These are phyloP conservation scores for Mungos mungo DNA, from an alignment of 2,113 vertebrate genomes.

Conservation along the genomic window DNA sequence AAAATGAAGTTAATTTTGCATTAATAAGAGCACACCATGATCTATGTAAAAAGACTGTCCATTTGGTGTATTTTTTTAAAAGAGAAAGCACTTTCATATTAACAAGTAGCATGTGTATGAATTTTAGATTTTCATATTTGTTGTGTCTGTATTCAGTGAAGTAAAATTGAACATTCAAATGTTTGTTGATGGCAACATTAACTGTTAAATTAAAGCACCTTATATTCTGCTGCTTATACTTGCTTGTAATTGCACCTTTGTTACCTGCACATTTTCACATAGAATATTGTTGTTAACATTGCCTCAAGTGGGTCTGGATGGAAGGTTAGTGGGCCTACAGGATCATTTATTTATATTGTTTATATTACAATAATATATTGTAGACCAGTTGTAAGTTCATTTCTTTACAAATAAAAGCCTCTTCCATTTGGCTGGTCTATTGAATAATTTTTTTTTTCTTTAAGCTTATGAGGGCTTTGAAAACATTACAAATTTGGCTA, in stretches of 20 bases:
- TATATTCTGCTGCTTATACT: constrained; percentile 88
- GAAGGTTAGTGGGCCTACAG: constrained; percentile 80
- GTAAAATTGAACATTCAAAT: constrained; percentile 82
- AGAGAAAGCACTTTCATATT: constrained; percentile 86
- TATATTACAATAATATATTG: constrained; percentile 84
- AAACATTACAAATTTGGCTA: constrained; percentile 13
- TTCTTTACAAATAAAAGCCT: constrained; percentile 88
- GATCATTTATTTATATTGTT: constrained; percentile 82
- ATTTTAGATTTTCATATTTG: constrained; percentile 83
- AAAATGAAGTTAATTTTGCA: constrained; percentile 81
- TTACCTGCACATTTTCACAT: constrained; percentile 85
- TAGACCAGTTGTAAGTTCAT: constrained; percentile 85
- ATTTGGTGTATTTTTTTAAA: constrained; percentile 82
- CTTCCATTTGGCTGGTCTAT: constrained; percentile 82
- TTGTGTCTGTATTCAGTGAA: constrained; percentile 81
- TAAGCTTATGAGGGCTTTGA: constrained; percentile 28
- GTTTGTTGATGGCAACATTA: constrained; percentile 82
- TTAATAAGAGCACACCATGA: constrained; percentile 83
- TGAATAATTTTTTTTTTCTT: constrained; percentile 48
- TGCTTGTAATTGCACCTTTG: constrained; percentile 90
- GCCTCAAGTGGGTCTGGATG: constrained; percentile 82
- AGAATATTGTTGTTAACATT: constrained; percentile 80
- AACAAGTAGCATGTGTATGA: constrained; percentile 84
- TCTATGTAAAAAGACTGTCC: constrained; percentile 81
- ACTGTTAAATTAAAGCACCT: constrained; percentile 87